Evolutionary conservation across 2,888 invertebrate species (phyloP).

Genomic region (Agrotis clavis): DNA sequence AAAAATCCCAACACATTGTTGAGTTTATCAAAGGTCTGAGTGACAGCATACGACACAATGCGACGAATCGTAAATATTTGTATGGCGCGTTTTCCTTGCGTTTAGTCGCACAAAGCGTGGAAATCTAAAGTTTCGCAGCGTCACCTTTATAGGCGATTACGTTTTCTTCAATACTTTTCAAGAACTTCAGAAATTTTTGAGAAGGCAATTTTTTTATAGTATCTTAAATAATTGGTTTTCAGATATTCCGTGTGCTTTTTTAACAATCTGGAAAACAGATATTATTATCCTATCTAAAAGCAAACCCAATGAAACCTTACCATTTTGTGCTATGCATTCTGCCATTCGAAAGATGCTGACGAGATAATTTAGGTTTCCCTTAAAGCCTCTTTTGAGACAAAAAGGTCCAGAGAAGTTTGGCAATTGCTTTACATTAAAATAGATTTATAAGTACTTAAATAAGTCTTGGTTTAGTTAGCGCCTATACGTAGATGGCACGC

Average conservation of each 20-base stretch:
- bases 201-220: constrained; percentile 41
- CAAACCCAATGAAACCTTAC: too few species aligned
- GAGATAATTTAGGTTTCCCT: too few species aligned
- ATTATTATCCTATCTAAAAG: too few species aligned
- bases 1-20: constrained; percentile 53
- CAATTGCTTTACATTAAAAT: too few species aligned
- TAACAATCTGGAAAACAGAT: too few species aligned
- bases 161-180: constrained; percentile 86
- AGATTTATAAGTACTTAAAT: too few species aligned
- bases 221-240: too few species aligned
- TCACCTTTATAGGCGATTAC: constrained; percentile 90
- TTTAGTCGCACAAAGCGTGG: constrained; percentile 76
- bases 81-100: constrained; percentile 65
- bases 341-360: background rate
- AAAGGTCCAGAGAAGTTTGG: too few species aligned
- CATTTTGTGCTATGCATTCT: background rate
- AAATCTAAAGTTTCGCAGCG: constrained; percentile 81
- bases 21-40: constrained; percentile 57
- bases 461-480: too few species aligned
- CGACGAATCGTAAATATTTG: constrained; percentile 71
- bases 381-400: too few species aligned
- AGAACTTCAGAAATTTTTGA: constrained; percentile 67
- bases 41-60: constrained; percentile 65
- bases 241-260: too few species aligned
- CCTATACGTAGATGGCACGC: too few species aligned